These are phyloP conservation scores for Xiphorhynchus erythropygius DNA, from an alignment of 2,797 vertebrate species.

Conservation along the genomic window DNA sequence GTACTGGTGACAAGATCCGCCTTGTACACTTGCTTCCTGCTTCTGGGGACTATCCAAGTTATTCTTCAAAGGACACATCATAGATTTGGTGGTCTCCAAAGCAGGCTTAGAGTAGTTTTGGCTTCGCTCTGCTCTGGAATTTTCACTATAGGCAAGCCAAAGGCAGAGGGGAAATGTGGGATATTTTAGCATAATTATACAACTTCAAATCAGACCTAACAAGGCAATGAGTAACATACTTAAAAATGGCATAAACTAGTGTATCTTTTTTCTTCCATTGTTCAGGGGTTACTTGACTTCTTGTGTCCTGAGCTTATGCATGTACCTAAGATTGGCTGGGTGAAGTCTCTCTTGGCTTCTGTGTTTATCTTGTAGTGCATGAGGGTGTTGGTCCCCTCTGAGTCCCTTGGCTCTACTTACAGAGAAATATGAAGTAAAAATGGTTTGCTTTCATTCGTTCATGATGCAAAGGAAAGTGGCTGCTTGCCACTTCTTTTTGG, in stretches of 20 bases:
- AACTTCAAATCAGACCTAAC: neutral
- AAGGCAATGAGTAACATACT: neutral
- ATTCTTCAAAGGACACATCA: neutral
- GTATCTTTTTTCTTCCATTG: neutral
- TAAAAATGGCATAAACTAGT: neutral
- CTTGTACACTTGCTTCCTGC: neutral
- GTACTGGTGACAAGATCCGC: neutral
- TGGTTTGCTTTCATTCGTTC: neutral
- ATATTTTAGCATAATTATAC: neutral
- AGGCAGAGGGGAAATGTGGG: neutral
- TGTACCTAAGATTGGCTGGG: neutral
- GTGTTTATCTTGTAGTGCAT: neutral
- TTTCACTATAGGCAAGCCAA: neutral
- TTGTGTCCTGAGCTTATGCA: neutral
- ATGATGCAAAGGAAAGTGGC: neutral
- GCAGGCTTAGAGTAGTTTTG: neutral
- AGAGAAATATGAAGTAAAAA: neutral
- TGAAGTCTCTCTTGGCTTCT: neutral
- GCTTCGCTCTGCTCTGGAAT: neutral
- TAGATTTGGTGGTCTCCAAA: neutral
- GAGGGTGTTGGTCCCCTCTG: neutral
- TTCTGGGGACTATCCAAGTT: neutral
- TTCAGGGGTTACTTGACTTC: neutral
- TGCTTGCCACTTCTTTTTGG: neutral
- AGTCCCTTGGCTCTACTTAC: neutral